Conservation (phyloP, 2,888 invertebrate species). For the Lycophotia porphyrea region DNA sequence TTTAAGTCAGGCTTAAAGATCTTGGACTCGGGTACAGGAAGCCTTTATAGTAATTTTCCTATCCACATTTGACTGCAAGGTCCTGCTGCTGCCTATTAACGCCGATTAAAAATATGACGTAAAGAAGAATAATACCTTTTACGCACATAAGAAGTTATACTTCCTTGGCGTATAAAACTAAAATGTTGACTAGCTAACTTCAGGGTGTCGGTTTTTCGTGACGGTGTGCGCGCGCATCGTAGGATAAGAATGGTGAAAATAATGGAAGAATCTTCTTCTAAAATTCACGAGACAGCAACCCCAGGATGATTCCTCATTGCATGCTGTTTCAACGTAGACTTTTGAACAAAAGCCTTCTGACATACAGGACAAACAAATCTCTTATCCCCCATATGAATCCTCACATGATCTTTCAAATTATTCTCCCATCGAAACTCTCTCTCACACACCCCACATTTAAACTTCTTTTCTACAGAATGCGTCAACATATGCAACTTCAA, state of each 20-base stretch:
- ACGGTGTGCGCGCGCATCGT: too few species aligned
- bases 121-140: too few species aligned
- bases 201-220: too few species aligned
- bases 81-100: background rate
- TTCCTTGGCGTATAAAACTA: too few species aligned
- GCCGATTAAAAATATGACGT: background rate
- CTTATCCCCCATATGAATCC: conserved; percentile 78
- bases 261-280: background rate
- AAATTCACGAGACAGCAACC: conserved; percentile 35
- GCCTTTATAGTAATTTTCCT: background rate
- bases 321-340: conserved; percentile 81
- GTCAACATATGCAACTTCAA: conserved; percentile 70
- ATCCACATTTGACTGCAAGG: background rate
- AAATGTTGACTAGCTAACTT: too few species aligned
- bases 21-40: background rate
- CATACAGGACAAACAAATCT: conserved; percentile 82
- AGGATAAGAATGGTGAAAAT: background rate
- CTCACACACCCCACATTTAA: conserved; percentile 67
- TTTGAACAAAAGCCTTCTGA: conserved; percentile 82
- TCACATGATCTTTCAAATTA: conserved; percentile 71
- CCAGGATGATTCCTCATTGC: conserved; percentile 76
- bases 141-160: too few species aligned
- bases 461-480: conserved; percentile 66
- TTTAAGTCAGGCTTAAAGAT: background rate
- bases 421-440: conserved; percentile 70